Base-by-base conservation (phyloP, 2,888 invertebrate species). In the Limenitis camilla region DNA sequence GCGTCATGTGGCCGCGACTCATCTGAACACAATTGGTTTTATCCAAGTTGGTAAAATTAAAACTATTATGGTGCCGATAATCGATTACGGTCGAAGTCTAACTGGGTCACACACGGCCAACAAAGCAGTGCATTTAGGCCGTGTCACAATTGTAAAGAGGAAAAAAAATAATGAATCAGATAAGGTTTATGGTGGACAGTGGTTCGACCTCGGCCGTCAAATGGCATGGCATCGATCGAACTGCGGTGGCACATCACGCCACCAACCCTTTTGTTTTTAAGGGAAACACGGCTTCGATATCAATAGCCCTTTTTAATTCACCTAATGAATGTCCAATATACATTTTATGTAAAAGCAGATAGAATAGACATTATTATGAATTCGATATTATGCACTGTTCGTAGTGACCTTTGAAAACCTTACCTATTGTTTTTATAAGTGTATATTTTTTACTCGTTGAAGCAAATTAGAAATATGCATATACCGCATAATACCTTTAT, bases 131-230 rank as follows among this genome's bases (percentile, higher is more conserved):
- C 77, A 74, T 77, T 77, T 71, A 74, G 78, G 74, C 71, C 67
- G 70, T 65, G 63, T 65, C 62, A 78, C 78, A 81, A 77, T 77
- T 63, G 72, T 61, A 66, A 74, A 71, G 72, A 71, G 74, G 69
- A 73, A 72, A 73, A 68, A 71, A 71, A 63, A n/a, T 74, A 78
- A 78, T 82, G 78, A 78, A 86, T 86, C 86, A 78, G 86, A 86
- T 87, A 85, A 85, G 82, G 66, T 69, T 71, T 70, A 67, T 80
- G 72, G 78, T 83, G 85, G 84, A 82, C 82, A 82, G 73, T 72
- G 65, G 76, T 72, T 66, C 85, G 84, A 83, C 86, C 85, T 86
- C 86, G 84, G 85, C 85, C 85, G 76, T 82, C 86, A 85, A 85
- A 83, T 74, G 69, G 68, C 71, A 70, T 64, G 69, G 62, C 74